Evolutionary conservation across 1,140 invertebrate species (phyloP).

Genomic region (Eubasilissa regina): DNA sequence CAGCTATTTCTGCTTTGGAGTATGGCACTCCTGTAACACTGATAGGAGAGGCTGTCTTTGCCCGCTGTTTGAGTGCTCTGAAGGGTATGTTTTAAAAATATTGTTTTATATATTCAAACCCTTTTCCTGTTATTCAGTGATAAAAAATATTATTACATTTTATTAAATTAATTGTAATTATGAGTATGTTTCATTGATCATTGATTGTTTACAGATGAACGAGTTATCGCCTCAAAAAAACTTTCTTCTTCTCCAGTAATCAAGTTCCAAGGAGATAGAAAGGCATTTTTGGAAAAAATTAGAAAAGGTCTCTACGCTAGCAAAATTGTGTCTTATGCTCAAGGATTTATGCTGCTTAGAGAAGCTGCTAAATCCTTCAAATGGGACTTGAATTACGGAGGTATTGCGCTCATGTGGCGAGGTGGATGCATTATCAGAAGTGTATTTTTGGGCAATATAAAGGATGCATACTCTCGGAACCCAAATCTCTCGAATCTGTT

Average conservation of each 20-base stretch:
- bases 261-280: conserved; percentile 80
- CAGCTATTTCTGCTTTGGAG: conserved; percentile 95
- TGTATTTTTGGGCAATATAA: conserved; percentile 97
- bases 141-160: too few species aligned
- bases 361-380: conserved; percentile 92
- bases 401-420: conserved; percentile 99
- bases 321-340: conserved; percentile 99
- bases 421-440: conserved; percentile 99
- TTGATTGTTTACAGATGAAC: conserved; percentile 73
- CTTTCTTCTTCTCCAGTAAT: conserved; percentile 78
- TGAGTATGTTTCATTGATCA: too few species aligned
- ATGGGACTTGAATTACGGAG: conserved; percentile 98
- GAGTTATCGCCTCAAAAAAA: conserved; percentile 85
- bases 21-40: conserved; percentile 98
- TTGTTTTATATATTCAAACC: too few species aligned
- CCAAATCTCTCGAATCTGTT: conserved; percentile 92
- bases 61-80: conserved; percentile 93
- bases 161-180: too few species aligned
- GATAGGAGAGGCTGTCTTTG: conserved; percentile 98
- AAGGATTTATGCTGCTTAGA: conserved; percentile 98
- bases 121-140: too few species aligned
- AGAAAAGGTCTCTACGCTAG: conserved; percentile 94
- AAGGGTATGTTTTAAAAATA: conserved; percentile 66
- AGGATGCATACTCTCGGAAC: conserved; percentile 95
- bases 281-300: conserved; percentile 84